Base-by-base conservation (phyloP, 2,888 invertebrate genomes). In the Dysmachus trigonus region DNA sequence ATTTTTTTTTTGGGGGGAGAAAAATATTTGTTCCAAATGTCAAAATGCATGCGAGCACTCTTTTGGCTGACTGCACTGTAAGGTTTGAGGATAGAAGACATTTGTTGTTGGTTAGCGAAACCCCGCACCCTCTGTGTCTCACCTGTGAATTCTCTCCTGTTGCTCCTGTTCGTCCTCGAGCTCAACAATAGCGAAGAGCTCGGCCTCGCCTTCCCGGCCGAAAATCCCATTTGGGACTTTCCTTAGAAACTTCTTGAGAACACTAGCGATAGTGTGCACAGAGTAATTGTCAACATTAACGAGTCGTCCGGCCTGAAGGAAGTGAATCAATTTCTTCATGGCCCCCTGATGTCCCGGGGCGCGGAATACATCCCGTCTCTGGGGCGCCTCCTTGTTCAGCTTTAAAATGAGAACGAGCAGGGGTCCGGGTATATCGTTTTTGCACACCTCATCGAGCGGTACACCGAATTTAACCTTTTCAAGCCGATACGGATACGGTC, bases 151-250 rank as follows among this genome's bases (percentile, higher is more conserved):
- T 92, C 97, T 96, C 92, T 97, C 96, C 90, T 97, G 95, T 93
- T 98, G 98, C 90, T 96, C 95, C 89, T 95, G 94, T 89, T 96
- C 95, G 91, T 96, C 96, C 62, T 96, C 95, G 89, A 97, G 93
- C 90, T 97, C 96, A 89, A 98, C 96, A 85, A 98, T 96, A 88
- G 96, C 94, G 92, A 99, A 98, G 87, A 99, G 94, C 89, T 96
- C 95, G 92, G 96, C 95, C 92, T 99, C 99, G 87, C 97, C 97
- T 85, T 97, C 96, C 41, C 96, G 94, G 0, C 99, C 98, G 93
- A 99, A 99, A 87, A 99, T 96, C 47, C 99, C 99, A 86, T 97
- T 98, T 18, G 99, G 99, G 89, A 99, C 95, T 94, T 98, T 98
- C 88, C 99, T 93, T 86, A 99, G 94, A 93, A 99, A 99, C 93